Percentiles rank a stretch among this genome's conserved stretches.
phyloP scores from a whole-genome alignment of 2,113 vertebrate species.

The Macrotis lagotis region DNA sequence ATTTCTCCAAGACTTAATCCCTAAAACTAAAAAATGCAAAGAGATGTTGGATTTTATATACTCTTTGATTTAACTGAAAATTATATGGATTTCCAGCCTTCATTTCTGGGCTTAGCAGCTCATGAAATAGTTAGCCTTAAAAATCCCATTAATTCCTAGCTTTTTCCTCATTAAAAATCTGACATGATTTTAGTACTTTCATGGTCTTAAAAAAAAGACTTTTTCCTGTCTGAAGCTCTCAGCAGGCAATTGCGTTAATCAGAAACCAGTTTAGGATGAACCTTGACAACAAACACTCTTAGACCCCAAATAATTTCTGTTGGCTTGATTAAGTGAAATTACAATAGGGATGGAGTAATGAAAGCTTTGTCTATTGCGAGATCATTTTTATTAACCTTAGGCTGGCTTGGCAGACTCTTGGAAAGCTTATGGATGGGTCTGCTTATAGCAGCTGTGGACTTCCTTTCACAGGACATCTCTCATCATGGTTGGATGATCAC shows the following conservation, averaged over 20 bases:
- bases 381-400: neutral
- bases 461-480: neutral
- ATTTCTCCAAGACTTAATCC: neutral
- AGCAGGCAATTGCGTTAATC: neutral
- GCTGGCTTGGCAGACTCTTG: neutral
- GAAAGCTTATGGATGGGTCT: neutral
- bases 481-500: neutral
- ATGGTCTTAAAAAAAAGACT: neutral
- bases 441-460: neutral
- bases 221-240: neutral
- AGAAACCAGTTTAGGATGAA: neutral
- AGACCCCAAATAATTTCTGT: neutral
- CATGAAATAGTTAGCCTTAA: conserved; percentile 2
- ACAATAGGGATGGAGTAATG: neutral
- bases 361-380: neutral
- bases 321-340: neutral
- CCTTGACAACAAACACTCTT: neutral
- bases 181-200: neutral
- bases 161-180: neutral
- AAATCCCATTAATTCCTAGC: conserved; percentile 2
- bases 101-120: conserved; percentile 1
- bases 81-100: neutral
- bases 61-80: conserved; percentile 1
- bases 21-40: neutral
- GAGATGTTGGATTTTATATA: neutral